phyloP scores from a whole-genome alignment of 2,888 invertebrate genomes.

The Nematopogon swammerdamellus region DNA sequence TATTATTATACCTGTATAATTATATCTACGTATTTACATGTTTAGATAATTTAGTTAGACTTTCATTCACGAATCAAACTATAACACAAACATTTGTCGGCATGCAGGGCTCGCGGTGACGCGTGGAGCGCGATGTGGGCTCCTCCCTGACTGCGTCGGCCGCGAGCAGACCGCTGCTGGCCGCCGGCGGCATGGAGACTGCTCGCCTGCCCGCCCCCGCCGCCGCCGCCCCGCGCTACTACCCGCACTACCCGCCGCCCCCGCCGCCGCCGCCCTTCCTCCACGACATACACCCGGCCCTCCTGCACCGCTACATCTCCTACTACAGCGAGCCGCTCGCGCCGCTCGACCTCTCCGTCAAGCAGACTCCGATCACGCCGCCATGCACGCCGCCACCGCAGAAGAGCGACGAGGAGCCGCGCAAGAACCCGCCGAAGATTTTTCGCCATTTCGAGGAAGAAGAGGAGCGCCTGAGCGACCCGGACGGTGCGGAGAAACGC shows the following conservation, averaged over 20 bases:
- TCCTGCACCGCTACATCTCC: conserved; percentile 53
- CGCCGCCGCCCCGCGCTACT: conserved; percentile 36
- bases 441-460: conserved; percentile 43
- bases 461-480: conserved; percentile 23
- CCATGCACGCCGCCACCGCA: conserved; percentile 69
- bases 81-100: too few relatives aligned
- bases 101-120: too few relatives aligned
- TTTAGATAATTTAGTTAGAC: too few relatives aligned
- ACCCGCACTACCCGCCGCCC: conserved; percentile 42
- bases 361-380: conserved; percentile 72
- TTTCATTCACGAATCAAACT: too few relatives aligned
- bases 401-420: conserved; percentile 39
- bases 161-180: neutral
- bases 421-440: conserved; percentile 39
- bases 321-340: conserved; percentile 60
- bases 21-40: too few relatives aligned
- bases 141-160: neutral
- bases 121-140: too few relatives aligned
- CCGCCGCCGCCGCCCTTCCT: conserved; percentile 38
- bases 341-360: conserved; percentile 75
- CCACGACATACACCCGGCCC: conserved; percentile 40
- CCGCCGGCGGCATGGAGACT: conserved; percentile 29
- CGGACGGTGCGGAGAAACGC: conserved; percentile 19
- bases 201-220: conserved; percentile 41
- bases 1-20: too few relatives aligned